These are phyloP conservation scores for Drosophila atripex DNA, from an alignment of 2,888 invertebrate species.

Conservation along the genomic window DNA sequence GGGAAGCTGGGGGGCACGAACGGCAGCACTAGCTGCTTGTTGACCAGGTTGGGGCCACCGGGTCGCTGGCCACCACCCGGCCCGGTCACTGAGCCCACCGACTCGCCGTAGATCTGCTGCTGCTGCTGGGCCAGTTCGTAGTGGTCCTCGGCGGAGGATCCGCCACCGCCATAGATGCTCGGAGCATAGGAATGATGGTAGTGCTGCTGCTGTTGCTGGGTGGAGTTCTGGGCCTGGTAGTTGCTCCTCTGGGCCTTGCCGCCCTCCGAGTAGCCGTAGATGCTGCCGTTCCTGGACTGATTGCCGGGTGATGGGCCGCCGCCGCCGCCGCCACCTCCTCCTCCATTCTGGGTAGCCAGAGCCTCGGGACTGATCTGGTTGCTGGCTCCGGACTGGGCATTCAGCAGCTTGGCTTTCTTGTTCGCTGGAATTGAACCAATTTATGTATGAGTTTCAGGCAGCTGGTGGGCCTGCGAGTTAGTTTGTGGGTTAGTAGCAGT, in stretches of 20 bases:
- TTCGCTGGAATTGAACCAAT: conserved; percentile 84
- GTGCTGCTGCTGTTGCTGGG: conserved; percentile 50
- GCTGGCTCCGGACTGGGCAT: conserved; percentile 60
- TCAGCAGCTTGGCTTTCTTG: conserved; percentile 84
- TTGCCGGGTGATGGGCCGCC: not conserved
- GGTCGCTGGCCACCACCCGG: conserved; percentile 69
- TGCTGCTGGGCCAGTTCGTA: conserved; percentile 77
- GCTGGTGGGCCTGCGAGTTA: conserved; percentile 2
- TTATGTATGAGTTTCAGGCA: conserved; percentile 77
- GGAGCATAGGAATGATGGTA: conserved; percentile 67
- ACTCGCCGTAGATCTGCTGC: conserved; percentile 61
- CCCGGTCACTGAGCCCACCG: conserved; percentile 7
- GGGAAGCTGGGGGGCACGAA: conserved; percentile 97
- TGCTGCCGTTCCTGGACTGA: conserved; percentile 21
- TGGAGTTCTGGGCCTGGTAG: conserved; percentile 33
- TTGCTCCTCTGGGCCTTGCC: conserved; percentile 49
- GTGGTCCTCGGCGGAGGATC: conserved; percentile 81
- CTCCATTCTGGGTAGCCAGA: not conserved
- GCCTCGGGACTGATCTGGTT: conserved; percentile 18
- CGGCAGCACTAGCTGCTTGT: conserved; percentile 93
- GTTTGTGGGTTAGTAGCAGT: conserved; percentile 71
- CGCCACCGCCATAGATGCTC: conserved; percentile 61
- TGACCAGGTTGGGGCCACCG: conserved; percentile 88
- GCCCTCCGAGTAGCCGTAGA: conserved; percentile 66
- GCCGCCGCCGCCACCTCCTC: not conserved